These are phyloP conservation scores for Exephanes ischioxanthus DNA, from an alignment of 2,888 invertebrate species.

Conservation along the genomic window DNA sequence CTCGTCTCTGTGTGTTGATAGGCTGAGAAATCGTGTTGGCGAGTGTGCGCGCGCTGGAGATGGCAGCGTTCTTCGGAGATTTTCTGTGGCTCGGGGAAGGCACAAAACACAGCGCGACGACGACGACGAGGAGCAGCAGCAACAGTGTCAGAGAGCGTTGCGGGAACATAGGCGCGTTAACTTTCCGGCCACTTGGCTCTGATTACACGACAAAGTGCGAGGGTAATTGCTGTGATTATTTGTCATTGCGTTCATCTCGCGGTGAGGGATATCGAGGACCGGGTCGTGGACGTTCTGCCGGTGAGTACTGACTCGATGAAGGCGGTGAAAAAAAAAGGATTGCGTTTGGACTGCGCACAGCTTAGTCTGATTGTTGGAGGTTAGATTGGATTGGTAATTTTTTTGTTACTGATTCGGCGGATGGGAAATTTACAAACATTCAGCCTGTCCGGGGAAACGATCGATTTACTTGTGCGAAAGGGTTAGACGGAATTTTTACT, in stretches of 20 bases:
- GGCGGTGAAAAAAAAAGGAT: not conserved
- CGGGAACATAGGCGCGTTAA: constrained; percentile 24
- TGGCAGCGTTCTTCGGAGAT: not conserved
- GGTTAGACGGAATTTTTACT: not conserved
- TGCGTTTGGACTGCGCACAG: not conserved
- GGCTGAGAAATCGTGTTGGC: not conserved
- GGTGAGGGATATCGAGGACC: constrained; percentile 12
- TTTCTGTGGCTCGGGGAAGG: constrained; percentile 2
- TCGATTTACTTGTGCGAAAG: not conserved
- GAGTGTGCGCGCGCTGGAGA: constrained; percentile 40
- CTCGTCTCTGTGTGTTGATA: constrained; percentile 2
- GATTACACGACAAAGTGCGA: constrained; percentile 63
- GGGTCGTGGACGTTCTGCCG: constrained; percentile 41
- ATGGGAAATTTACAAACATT: not conserved
- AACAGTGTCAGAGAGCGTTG: constrained; percentile 21
- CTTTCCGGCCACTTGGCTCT: constrained; percentile 59
- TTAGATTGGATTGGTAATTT: not conserved
- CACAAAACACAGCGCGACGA: constrained; percentile 20
- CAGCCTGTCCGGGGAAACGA: not conserved
- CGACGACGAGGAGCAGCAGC: constrained; percentile 1
- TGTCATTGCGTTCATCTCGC: constrained; percentile 51
- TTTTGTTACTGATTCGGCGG: not conserved
- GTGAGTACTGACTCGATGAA: constrained; percentile 50
- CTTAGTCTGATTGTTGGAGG: constrained; percentile 3
- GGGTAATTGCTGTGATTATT: constrained; percentile 64